Evolutionary conservation across 2,888 invertebrate genomes (phyloP), one percentile per base, ranked within the genome.

Genomic region (Crematogaster levior): DNA sequence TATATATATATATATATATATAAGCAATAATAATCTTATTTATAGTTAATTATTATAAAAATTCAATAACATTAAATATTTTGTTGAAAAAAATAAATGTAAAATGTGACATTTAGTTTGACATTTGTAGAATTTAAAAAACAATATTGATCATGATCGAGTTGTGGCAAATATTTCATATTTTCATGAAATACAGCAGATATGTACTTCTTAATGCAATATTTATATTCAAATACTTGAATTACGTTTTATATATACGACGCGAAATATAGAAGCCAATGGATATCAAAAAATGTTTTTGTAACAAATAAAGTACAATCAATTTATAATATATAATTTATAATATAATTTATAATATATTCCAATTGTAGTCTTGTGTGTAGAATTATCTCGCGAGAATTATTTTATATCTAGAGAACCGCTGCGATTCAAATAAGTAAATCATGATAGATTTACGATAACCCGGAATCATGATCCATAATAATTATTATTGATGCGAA

Each of bases 401-500:
- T 27, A 74, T 34, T 61, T 12, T n/a, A n/a, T 18, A 10, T 63
- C 30, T 46, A 46, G 5, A 12, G 4, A 63, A 56, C 12, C 5
- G 15, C 40, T 5, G 0, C 27, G n/a, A 37, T 21, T 60, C 9
- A n/a, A 34, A 46, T 18, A 68, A 40, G 24, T 34, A 56, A 53
- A 53, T 68, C 24, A 1, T 3, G 37, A 73, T 73, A 18, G 3
- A 18, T 48, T 12, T n/a, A 37, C 3, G 48, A 80, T 60, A 51
- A 73, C 37, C 18, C 30, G 53, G 7, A 68, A 68, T 24, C 12
- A 83, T 60, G 58, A 58, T 72, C 63, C 21, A 1, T 10, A 48
- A 18, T 81, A 79, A 79, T 60, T 66, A 75, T 60, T 66, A 75
- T 43, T 74, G 48, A 48, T 12, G 53, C 27, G 46, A n/a, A 27